Conservation (phyloP, 2,113 vertebrate genomes). For the Urocitellus parryii region DNA sequence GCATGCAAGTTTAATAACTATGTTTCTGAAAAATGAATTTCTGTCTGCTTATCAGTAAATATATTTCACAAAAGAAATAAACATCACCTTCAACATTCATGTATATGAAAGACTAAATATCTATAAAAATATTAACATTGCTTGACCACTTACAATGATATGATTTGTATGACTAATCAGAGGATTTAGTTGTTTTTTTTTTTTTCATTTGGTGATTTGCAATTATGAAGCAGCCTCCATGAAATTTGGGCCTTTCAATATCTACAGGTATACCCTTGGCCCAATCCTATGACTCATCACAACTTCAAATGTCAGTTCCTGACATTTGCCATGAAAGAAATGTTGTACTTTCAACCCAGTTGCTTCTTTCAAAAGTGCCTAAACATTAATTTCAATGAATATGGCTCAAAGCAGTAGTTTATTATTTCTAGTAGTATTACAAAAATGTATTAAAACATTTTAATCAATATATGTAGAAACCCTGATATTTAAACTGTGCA, state of each 20-base stretch:
- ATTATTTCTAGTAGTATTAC: not conserved
- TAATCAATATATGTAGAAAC: not conserved
- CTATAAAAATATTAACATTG: conserved; percentile 49
- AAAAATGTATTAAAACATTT: conserved; percentile 16
- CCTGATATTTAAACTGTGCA: not conserved
- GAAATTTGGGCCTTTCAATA: conserved; percentile 17
- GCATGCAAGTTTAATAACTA: conserved; percentile 24
- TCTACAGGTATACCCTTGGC: conserved; percentile 5
- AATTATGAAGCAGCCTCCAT: not conserved
- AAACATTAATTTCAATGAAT: not conserved
- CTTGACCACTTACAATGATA: not conserved
- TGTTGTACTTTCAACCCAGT: not conserved
- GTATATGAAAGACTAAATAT: not conserved
- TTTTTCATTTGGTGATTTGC: conserved; percentile 4
- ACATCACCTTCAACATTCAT: not conserved
- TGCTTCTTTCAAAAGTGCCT: conserved; percentile 26
- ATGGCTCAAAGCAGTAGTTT: not conserved
- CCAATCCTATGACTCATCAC: conserved; percentile 67
- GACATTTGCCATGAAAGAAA: not conserved
- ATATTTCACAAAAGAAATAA: conserved; percentile 60
- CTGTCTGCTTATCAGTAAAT: not conserved
- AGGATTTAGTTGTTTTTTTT: not conserved
- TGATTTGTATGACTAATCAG: not conserved
- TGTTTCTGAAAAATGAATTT: conserved; percentile 40
- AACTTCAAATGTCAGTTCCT: conserved; percentile 31